Evolutionary conservation across 37 sponge, comb jelly and placozoan genomes (phyloP), one percentile per base, ranked within the genome.

Genomic region (Beroe forskalii): DNA sequence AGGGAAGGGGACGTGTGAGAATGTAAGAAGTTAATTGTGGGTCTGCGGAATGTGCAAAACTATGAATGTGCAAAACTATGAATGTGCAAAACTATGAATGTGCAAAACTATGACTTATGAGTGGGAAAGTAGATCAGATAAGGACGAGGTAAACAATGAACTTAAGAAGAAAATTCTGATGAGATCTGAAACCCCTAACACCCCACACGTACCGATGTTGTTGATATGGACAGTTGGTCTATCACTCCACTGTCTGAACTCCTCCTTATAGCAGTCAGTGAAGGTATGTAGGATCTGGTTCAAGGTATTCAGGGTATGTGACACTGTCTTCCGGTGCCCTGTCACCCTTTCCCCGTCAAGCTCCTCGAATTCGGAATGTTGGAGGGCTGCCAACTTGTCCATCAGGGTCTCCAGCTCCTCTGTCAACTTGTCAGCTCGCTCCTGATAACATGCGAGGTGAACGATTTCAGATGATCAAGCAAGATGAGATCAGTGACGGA

Each of bases 161-260:
- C n/a, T n/a, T n/a, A n/a, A n/a, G n/a, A n/a, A n/a, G n/a, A n/a
- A n/a, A n/a, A n/a, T n/a, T n/a, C n/a, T n/a, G n/a, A n/a, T n/a
- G n/a, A n/a, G n/a, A n/a, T n/a, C n/a, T n/a, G n/a, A n/a, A n/a
- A n/a, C n/a, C n/a, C n/a, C n/a, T n/a, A n/a, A n/a, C n/a, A n/a
- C n/a, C 55, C 55, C 12, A 48, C 12, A 48, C 55, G 55, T 80
- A 80, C 86, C 86, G 3, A 80, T 80, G 30, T 80, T 37, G 55
- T 80, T 80, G 24, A 80, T 41, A 41, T 44, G 48, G 3, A 80
- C 55, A 24, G 44, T 23, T 23, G 86, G 86, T 42, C 86, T 9
- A 43, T 80, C 48, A 80, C 24, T 38, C 86, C 86, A 80, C 28
- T 80, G 86, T 80, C 22, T 80, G 27, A 80, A 80, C 27, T 80